Conservation (phyloP, 2,888 invertebrate species). For the Volucella bombylans region DNA sequence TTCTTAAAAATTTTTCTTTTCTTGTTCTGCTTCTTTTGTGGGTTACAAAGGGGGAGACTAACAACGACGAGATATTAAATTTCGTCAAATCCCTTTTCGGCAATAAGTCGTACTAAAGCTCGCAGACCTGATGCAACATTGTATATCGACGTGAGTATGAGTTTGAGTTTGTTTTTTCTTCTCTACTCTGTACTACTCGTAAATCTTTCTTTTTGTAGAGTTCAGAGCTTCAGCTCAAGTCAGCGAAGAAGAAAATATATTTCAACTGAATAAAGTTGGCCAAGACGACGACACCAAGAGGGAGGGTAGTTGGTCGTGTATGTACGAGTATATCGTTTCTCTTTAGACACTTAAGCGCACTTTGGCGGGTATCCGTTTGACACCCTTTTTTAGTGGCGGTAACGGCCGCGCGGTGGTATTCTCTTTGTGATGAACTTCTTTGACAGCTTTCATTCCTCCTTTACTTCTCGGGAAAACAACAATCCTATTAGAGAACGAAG, state of each 20-base stretch:
- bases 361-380: conserved; percentile 73
- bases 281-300: not conserved
- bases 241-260: conserved; percentile 59
- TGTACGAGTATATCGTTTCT: conserved; percentile 47
- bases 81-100: conserved; percentile 72
- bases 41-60: not conserved
- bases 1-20: not conserved
- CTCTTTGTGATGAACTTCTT: conserved; percentile 40
- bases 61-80: conserved; percentile 56
- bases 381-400: conserved; percentile 62
- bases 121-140: conserved; percentile 30
- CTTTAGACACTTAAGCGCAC: conserved; percentile 68
- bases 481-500: conserved; percentile 70
- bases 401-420: conserved; percentile 13
- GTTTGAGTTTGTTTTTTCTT: no score
- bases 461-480: conserved; percentile 60
- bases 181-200: no score
- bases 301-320: conserved; percentile 1
- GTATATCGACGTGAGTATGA: conserved; percentile 40
- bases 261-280: conserved; percentile 70
- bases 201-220: conserved; percentile 39
- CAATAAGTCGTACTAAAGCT: conserved; percentile 7
- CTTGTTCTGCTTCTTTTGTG: no score
- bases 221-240: conserved; percentile 20
- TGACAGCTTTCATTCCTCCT: conserved; percentile 46